A percentile compares a stretch with the other conserved stretches of the same genome.
Evolutionary conservation across 1,140 invertebrate genomes (phyloP).

Genomic region (Berghia stephanieae): DNA sequence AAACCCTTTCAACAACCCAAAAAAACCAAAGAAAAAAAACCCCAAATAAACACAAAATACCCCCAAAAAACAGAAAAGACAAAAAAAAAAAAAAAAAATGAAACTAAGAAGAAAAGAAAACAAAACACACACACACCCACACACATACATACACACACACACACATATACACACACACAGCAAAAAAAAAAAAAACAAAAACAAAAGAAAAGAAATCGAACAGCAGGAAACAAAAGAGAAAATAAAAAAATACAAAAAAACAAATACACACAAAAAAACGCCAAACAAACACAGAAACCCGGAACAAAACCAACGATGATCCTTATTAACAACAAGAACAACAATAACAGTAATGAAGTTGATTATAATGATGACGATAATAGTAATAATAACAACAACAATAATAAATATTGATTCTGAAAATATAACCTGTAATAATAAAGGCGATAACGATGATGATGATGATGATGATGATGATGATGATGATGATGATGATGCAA

Average conservation of each 20-base stretch:
- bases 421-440: neutral
- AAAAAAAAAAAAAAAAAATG: too few relatives aligned
- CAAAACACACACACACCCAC: too few relatives aligned
- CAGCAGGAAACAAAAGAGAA: neutral
- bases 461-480: constrained; percentile 26
- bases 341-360: neutral
- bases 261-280: neutral
- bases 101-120: too few relatives aligned
- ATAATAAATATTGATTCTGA: neutral
- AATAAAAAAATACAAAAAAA: neutral
- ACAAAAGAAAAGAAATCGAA: too few relatives aligned
- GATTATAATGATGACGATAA: neutral
- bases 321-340: neutral
- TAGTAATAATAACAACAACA: constrained; percentile 4
- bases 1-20: too few relatives aligned
- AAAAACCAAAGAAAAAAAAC: too few relatives aligned
- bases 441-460: constrained; percentile 23
- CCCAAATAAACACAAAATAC: too few relatives aligned
- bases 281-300: neutral
- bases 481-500: too few relatives aligned
- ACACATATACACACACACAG: too few relatives aligned
- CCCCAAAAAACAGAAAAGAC: too few relatives aligned
- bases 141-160: too few relatives aligned
- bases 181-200: too few relatives aligned
- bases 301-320: neutral